Evolutionary conservation across 1,140 invertebrate species (phyloP), one percentile per base, ranked within the genome.

Genomic region (Drosophila nigromelanica): DNA sequence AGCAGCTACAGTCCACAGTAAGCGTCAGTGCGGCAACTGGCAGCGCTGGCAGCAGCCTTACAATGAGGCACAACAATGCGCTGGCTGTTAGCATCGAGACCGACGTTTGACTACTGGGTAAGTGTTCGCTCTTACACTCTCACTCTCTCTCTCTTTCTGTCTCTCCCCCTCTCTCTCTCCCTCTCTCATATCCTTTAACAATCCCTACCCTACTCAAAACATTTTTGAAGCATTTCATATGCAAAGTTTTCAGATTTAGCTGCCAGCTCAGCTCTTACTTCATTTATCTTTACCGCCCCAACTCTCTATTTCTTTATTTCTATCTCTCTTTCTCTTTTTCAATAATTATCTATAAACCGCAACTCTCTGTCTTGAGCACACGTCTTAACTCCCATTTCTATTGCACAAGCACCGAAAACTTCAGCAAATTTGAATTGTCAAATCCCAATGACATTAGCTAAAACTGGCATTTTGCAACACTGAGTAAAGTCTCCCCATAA

Each of bases 61-160:
- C 96, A 92, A 95, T 96, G 85, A 95, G 96, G 92, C 96, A 96
- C 93, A 98, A 97, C 93, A 97, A 91, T 86, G 91, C 91, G 63
- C 78, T 92, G 70, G 94, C 95, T 92, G 95, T 96, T 94, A 96
- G 96, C 92, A 97, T 98, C 93, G 98, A 99, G 94, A 99, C 98
- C 94, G 98, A 99, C 94, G 98, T 98, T 95, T 99, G 97, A 98
- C 96, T 96, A 96, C 94, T 95, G 94, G 95, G 96, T 97, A 93
- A 94, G 93, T 92, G 59, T 71, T 64, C 54, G 60, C 33, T 55
- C 40, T 48, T 39, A 58, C 30, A 48, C 48, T 15, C 21, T 52
- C 30, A 11, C 14, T n/a, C 50, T 1, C 30, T 15, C 30, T 2
- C 18, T 24, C 43, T 30, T 60, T 40, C 33, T 37, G 8, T 47